These are phyloP conservation scores for Sarcophaga caerulescens DNA, from an alignment of 2,888 invertebrate genomes.

Conservation along the genomic window DNA sequence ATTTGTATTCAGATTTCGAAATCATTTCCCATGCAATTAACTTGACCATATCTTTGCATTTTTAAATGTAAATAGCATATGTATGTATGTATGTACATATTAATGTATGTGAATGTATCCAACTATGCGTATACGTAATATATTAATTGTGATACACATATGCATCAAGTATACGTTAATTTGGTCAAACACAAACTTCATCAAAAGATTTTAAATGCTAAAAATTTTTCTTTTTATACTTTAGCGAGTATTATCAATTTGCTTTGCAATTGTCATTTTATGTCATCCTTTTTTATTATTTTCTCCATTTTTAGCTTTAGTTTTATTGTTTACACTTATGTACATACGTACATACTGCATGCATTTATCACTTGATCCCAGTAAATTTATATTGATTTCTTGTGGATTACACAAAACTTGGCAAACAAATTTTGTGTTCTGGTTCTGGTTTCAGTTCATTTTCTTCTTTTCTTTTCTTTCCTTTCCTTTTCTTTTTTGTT, in stretches of 20 bases:
- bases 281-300: constrained; percentile 7
- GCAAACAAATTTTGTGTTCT: constrained; percentile 17
- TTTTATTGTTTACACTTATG: neutral
- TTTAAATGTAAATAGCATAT: neutral
- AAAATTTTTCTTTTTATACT: no score
- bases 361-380: constrained; percentile 11
- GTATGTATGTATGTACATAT: neutral
- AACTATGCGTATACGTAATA: neutral
- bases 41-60: neutral
- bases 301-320: neutral
- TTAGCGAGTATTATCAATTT: neutral
- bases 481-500: neutral
- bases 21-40: neutral
- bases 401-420: constrained; percentile 50
- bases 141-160: neutral
- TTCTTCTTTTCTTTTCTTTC: neutral
- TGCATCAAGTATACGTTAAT: neutral
- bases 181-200: neutral
- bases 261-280: constrained; percentile 18
- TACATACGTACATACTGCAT: neutral
- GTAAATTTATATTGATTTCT: constrained; percentile 48
- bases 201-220: neutral
- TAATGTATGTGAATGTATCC: neutral
- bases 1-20: neutral
- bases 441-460: neutral